Base-by-base conservation (phyloP, 2,797 vertebrate species). In the Catharus ustulatus region DNA sequence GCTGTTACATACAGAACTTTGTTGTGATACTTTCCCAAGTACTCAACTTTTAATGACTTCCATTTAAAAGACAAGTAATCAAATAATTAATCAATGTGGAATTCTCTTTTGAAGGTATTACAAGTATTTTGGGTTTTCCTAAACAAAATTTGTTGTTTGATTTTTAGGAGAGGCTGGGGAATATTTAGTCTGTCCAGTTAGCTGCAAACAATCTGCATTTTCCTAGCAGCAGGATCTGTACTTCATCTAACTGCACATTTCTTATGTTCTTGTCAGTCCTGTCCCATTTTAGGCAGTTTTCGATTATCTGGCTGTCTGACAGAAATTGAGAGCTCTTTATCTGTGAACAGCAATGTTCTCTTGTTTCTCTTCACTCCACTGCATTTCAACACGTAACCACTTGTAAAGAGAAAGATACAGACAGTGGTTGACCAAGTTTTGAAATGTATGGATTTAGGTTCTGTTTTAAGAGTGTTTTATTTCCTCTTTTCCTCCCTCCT, bases 361-460 rank as follows among this genome's bases (percentile, higher is more conserved):
- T 73, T 90, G 86, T 93, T 96, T 95, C 71, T 95, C 40, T 83
- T 88, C 83, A n/a, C 67, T 43, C 38, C 26, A 12, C 72, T 94
- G 69, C 78, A 18, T 89, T 84, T 94, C 74, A 83, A 49, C 38
- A n/a, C 12, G 32, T 73, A 91, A 81, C 49, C n/a, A 57, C 79
- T 90, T 91, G 46, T 75, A 62, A 92, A 84, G 32, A 38, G 42
- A 45, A 76, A 74, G 58, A 66, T 54, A 38, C n/a, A 52, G 54
- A 30, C n/a, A 48, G 22, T 1, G 1, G 26, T 2, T 92, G 42
- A 78, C 43, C 13, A 73, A 34, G 29, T 55, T 94, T 52, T 87
- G 81, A 79, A 62, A 64, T 67, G 19, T 20, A 16, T 75, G 63
- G 62, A 29, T 38, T 78, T 76, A 58, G 54, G 30, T 67, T 89